phyloP scores from a whole-genome alignment of 2,888 invertebrate genomes.

The Trachelus troglodyta region DNA sequence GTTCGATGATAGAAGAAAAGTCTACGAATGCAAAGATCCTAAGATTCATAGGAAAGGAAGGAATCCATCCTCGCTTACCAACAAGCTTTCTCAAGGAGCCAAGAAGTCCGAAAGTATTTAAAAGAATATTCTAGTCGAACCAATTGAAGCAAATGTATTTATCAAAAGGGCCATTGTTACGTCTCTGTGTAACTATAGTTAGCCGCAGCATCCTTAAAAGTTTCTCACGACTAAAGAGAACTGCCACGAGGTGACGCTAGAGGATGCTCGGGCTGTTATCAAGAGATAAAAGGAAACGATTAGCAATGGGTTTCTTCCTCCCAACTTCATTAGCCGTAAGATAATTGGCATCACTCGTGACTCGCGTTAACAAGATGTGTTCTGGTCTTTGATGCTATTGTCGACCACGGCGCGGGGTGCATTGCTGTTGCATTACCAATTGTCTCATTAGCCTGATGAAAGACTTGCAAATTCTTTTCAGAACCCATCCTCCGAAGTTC shows the following conservation, averaged over 20 bases:
- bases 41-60: background rate
- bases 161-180: too few species aligned
- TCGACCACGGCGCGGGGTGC: constrained; percentile 15
- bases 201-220: too few species aligned
- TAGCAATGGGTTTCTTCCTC: constrained; percentile 10
- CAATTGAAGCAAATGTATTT: background rate
- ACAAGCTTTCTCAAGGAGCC: background rate
- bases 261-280: background rate
- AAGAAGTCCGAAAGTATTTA: background rate
- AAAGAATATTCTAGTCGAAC: background rate
- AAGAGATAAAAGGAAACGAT: background rate
- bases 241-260: too few species aligned
- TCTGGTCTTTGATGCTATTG: constrained; percentile 30
- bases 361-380: constrained; percentile 25
- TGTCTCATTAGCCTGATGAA: constrained; percentile 4
- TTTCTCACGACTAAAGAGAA: too few species aligned
- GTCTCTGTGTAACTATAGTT: too few species aligned
- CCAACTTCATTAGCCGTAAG: constrained; percentile 30
- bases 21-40: too few species aligned
- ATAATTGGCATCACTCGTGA: constrained; percentile 34
- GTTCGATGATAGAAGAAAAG: too few species aligned
- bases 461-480: constrained; percentile 16
- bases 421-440: constrained; percentile 5
- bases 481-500: too few species aligned
- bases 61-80: constrained; percentile 1